A percentile compares a stretch with the other conserved stretches of the same genome.
Evolutionary conservation across 64 coral and sea anemone species (phyloP).

Genomic region (Montipora capricornis): DNA sequence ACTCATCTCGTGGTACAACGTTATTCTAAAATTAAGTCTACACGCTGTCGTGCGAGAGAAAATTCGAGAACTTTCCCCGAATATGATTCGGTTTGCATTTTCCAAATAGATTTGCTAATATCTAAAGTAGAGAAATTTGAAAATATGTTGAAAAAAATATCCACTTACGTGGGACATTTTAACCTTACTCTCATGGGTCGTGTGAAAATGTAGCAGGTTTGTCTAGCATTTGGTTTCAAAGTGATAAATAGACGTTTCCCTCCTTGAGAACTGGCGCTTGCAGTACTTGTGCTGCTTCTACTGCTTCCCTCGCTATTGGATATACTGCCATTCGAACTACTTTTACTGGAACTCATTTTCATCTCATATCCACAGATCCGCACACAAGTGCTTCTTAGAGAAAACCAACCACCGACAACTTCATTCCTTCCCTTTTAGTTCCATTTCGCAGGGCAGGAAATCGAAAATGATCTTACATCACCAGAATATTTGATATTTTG

Average conservation of each 20-base stretch:
- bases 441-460: background rate
- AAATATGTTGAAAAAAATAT: background rate
- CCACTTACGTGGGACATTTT: conserved; percentile 19
- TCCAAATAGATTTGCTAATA: background rate
- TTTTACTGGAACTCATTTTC: conserved; percentile 11
- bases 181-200: conserved; percentile 20
- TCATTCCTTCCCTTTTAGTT: background rate
- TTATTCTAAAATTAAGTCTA: too few species aligned
- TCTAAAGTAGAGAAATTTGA: background rate
- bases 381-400: background rate
- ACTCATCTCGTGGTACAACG: too few species aligned
- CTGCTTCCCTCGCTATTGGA: background rate
- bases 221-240: conserved; percentile 39
- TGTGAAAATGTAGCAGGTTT: conserved; percentile 42
- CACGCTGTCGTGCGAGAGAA: too few species aligned
- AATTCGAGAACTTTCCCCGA: too few species aligned
- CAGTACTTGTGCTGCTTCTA: background rate
- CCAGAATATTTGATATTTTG: conserved; percentile 3
- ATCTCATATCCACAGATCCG: background rate
- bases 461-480: background rate
- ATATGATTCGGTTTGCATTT: too few species aligned
- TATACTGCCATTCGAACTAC: background rate
- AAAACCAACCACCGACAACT: background rate
- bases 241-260: conserved; percentile 44
- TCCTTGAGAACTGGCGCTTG: background rate